Conservation (phyloP, 2,113 vertebrate genomes). For the Anser cygnoides region DNA sequence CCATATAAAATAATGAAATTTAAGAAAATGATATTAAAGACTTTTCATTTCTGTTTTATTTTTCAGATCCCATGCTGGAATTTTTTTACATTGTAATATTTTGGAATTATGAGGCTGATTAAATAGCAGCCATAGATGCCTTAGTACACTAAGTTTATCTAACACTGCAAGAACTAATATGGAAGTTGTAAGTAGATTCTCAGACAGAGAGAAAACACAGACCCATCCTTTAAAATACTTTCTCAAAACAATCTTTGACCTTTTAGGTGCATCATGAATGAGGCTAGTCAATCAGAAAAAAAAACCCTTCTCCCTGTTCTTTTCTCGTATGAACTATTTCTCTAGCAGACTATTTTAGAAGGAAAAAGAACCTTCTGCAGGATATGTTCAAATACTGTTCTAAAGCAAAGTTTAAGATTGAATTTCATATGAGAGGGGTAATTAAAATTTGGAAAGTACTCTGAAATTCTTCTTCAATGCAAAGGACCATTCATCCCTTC, state of each 20-base stretch:
- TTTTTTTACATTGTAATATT: neutral
- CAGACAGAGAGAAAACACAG: constrained; percentile 68
- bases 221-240: constrained; percentile 57
- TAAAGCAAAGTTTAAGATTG: neutral
- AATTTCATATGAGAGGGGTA: neutral
- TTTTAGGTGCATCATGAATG: constrained; percentile 58
- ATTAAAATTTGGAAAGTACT: neutral
- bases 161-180: neutral
- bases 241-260: constrained; percentile 71
- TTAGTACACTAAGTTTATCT: neutral
- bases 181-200: constrained; percentile 16
- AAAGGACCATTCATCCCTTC: neutral
- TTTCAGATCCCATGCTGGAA: neutral
- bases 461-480: neutral
- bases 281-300: constrained; percentile 60
- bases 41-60: neutral
- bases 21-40: neutral
- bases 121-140: neutral
- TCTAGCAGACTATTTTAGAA: neutral
- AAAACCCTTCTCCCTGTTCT: neutral
- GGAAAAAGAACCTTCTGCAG: neutral
- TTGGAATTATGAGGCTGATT: neutral
- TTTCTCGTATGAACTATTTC: neutral
- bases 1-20: neutral
- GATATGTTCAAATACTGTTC: neutral